Percentiles rank a stretch among this genome's conserved stretches.
Conservation (phyloP, 2,888 invertebrate genomes). For the Thereva unica region DNA sequence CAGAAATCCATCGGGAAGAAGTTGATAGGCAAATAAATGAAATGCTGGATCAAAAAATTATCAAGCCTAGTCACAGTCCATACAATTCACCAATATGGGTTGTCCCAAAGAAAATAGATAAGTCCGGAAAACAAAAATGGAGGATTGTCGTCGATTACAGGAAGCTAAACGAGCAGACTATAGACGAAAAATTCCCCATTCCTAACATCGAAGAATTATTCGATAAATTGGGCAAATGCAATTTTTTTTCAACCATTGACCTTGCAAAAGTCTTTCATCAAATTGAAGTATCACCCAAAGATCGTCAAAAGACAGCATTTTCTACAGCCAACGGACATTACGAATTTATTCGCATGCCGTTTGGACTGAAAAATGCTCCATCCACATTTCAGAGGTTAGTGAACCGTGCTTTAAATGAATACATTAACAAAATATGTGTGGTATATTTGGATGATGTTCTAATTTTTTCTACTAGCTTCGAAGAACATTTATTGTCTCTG, state of each 20-base stretch:
- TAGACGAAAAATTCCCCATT: slow-evolving; percentile 43
- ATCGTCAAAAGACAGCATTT: slow-evolving; percentile 48
- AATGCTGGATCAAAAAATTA: slow-evolving; percentile 43
- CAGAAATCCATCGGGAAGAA: slow-evolving; percentile 38
- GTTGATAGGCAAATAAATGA: slow-evolving; percentile 38
- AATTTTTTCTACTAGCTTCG: slow-evolving; percentile 38
- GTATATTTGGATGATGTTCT: slow-evolving; percentile 43
- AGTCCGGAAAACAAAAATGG: slow-evolving; percentile 26
- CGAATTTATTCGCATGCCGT: slow-evolving; percentile 43
- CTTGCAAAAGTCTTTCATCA: slow-evolving; percentile 47
- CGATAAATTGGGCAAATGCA: slow-evolving; percentile 44
- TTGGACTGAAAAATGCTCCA: too few relatives aligned
- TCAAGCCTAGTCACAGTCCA: slow-evolving; percentile 43
- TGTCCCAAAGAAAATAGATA: slow-evolving; percentile 43
- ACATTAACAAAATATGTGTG: too few relatives aligned
- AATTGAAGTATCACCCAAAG: slow-evolving; percentile 43
- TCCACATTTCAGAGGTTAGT: too few relatives aligned
- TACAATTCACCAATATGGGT: slow-evolving; percentile 45
- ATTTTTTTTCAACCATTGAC: slow-evolving; percentile 45
- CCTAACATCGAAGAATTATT: slow-evolving; percentile 45
- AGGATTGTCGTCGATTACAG: slow-evolving; percentile 29
- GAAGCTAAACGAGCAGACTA: slow-evolving; percentile 41
- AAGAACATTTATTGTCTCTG: slow-evolving; percentile 39
- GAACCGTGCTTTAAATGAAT: too few relatives aligned
- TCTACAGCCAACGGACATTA: slow-evolving; percentile 46